Conservation (phyloP, 2,888 invertebrate species). For the Brenthis daphne region DNA sequence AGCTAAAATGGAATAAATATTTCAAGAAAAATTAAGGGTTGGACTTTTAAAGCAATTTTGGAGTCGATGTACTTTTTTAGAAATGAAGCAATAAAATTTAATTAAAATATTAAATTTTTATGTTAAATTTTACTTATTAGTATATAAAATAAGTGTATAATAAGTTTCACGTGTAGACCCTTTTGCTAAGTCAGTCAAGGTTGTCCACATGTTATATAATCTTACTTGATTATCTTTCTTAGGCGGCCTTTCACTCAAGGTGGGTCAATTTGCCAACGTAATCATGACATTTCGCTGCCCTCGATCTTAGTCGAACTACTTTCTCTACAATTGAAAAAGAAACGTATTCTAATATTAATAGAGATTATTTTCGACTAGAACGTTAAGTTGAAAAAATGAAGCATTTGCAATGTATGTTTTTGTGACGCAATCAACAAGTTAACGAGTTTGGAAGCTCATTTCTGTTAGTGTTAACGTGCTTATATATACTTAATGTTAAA, state of each 20-base stretch:
- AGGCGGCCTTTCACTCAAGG: slow-evolving; percentile 41
- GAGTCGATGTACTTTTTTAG: too few relatives aligned
- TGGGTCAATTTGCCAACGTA: slow-evolving; percentile 41
- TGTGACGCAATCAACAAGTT: slow-evolving; percentile 26
- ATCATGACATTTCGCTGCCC: slow-evolving; percentile 42
- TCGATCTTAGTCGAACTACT: slow-evolving; percentile 14
- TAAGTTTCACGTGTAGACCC: not conserved
- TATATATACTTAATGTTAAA: not conserved
- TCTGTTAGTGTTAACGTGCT: not conserved
- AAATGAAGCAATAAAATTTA: too few relatives aligned
- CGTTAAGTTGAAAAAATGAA: slow-evolving; percentile 3
- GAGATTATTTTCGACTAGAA: slow-evolving; percentile 19
- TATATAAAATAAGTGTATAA: too few relatives aligned
- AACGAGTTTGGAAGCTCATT: slow-evolving; percentile 11
- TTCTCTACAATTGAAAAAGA: slow-evolving; percentile 15
- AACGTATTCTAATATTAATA: not conserved
- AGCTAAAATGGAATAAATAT: too few relatives aligned
- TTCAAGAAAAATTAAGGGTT: too few relatives aligned
- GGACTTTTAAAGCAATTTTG: too few relatives aligned
- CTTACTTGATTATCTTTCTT: slow-evolving; percentile 37
- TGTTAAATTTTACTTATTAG: too few relatives aligned
- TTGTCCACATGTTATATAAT: slow-evolving; percentile 39
- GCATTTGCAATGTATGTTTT: slow-evolving; percentile 24
- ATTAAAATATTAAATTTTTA: too few relatives aligned
- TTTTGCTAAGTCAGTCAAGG: slow-evolving; percentile 44